These are phyloP conservation scores for Deilephila porcellus DNA, from an alignment of 2,888 invertebrate genomes.

Conservation along the genomic window DNA sequence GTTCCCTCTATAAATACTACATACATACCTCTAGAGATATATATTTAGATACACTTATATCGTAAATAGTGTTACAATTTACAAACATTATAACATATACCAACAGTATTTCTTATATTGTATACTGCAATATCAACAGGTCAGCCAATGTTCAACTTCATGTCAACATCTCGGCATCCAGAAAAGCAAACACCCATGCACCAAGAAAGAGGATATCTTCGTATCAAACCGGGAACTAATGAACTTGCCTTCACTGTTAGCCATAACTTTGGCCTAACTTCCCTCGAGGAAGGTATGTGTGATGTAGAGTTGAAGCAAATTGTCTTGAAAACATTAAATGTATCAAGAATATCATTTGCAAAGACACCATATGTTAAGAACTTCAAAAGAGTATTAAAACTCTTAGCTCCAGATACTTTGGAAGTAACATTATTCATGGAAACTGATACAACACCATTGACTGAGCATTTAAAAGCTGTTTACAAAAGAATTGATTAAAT, in stretches of 20 bases:
- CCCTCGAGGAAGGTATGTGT: slow-evolving; percentile 84
- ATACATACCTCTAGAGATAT: too few species aligned
- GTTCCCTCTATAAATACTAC: too few species aligned
- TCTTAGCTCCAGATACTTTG: slow-evolving; percentile 61
- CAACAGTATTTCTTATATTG: too few species aligned
- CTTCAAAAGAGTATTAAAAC: slow-evolving; percentile 69
- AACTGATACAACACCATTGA: slow-evolving; percentile 80
- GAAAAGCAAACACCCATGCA: slow-evolving; percentile 85
- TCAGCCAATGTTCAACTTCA: slow-evolving; percentile 86
- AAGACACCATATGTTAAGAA: slow-evolving; percentile 81
- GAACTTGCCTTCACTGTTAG: slow-evolving; percentile 82
- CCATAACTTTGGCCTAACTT: slow-evolving; percentile 86
- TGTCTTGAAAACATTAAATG: slow-evolving; percentile 72
- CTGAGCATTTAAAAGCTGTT: slow-evolving; percentile 81
- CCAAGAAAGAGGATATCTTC: slow-evolving; percentile 86
- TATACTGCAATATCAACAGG: slow-evolving; percentile 60
- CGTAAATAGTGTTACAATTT: too few species aligned
- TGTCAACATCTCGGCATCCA: slow-evolving; percentile 80
- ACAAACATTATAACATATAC: too few species aligned
- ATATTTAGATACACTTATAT: too few species aligned
- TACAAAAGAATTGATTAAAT: slow-evolving; percentile 65
- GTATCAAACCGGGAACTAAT: slow-evolving; percentile 82
- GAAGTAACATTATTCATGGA: slow-evolving; percentile 82
- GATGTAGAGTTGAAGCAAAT: slow-evolving; percentile 75
- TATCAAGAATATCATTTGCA: slow-evolving; percentile 80